phyloP scores from a whole-genome alignment of 2,797 vertebrate species.

The Hippocampus kuda region DNA sequence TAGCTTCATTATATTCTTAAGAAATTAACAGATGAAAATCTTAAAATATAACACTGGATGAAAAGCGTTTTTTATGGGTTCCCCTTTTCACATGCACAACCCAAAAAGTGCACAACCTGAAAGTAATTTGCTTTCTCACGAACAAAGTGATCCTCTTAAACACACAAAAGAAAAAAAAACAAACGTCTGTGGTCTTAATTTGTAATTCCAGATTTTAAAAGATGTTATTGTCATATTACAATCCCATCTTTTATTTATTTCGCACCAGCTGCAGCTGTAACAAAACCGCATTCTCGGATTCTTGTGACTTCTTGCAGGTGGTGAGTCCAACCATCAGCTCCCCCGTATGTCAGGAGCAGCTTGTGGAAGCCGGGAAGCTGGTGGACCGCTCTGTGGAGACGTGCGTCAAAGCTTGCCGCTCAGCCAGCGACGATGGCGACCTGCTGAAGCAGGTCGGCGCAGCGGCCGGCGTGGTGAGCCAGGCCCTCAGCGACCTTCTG shows the following conservation, averaged over 20 bases:
- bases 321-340: constrained; percentile 98
- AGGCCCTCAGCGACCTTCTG: constrained; percentile 88
- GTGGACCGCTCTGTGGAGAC: constrained; percentile 95
- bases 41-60: too few relatives aligned
- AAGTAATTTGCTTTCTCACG: too few relatives aligned
- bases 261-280: too few relatives aligned
- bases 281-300: background rate
- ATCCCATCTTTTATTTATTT: too few relatives aligned
- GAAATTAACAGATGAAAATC: too few relatives aligned
- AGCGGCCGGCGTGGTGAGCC: constrained; percentile 85
- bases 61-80: too few relatives aligned
- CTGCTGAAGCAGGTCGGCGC: constrained; percentile 89
- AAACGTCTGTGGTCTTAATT: background rate
- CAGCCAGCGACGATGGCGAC: constrained; percentile 80
- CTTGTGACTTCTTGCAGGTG: constrained; percentile 63
- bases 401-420: constrained; percentile 88
- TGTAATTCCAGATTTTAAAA: background rate
- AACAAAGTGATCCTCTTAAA: too few relatives aligned
- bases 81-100: too few relatives aligned
- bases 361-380: constrained; percentile 93
- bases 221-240: background rate
- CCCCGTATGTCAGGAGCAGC: constrained; percentile 95
- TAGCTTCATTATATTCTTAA: too few relatives aligned
- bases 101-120: too few relatives aligned
- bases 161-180: background rate